Percentiles rank a stretch among this genome's conserved stretches.
These are phyloP conservation scores for Drosophila limbata DNA, from an alignment of 2,888 invertebrate genomes.

Conservation along the genomic window DNA sequence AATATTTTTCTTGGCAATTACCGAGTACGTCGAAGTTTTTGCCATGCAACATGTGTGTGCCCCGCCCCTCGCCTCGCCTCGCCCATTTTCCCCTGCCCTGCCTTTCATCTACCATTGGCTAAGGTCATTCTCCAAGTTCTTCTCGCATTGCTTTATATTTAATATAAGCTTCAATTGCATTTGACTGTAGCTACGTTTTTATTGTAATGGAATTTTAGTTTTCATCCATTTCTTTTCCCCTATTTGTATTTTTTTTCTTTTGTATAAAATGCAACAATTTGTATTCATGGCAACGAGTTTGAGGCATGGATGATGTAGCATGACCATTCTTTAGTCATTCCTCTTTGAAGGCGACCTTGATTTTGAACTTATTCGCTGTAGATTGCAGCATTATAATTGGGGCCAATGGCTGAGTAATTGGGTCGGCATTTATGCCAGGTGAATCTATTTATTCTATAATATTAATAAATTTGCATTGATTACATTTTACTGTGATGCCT, in stretches of 20 bases:
- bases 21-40: slow-evolving; percentile 43
- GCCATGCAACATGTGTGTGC: slow-evolving; percentile 55
- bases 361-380: slow-evolving; percentile 71
- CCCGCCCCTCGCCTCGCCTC: background rate
- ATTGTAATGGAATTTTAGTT: slow-evolving; percentile 71
- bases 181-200: slow-evolving; percentile 50
- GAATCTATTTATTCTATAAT: slow-evolving; percentile 15
- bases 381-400: slow-evolving; percentile 60
- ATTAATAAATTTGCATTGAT: no score
- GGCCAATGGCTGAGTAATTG: slow-evolving; percentile 56
- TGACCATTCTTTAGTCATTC: slow-evolving; percentile 31
- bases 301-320: slow-evolving; percentile 56
- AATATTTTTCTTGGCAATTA: slow-evolving; percentile 71
- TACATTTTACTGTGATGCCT: no score
- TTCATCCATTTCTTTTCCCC: slow-evolving; percentile 14
- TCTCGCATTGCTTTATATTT: slow-evolving; percentile 47
- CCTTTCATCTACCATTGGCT: slow-evolving; percentile 2
- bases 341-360: slow-evolving; percentile 62
- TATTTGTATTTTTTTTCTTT: slow-evolving; percentile 10
- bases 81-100: background rate
- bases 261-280: slow-evolving; percentile 73
- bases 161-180: slow-evolving; percentile 67
- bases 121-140: slow-evolving; percentile 60
- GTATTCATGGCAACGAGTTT: slow-evolving; percentile 65
- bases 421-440: slow-evolving; percentile 27